Evolutionary conservation across 2,888 invertebrate species (phyloP).

Genomic region (Stramonita haemastoma): DNA sequence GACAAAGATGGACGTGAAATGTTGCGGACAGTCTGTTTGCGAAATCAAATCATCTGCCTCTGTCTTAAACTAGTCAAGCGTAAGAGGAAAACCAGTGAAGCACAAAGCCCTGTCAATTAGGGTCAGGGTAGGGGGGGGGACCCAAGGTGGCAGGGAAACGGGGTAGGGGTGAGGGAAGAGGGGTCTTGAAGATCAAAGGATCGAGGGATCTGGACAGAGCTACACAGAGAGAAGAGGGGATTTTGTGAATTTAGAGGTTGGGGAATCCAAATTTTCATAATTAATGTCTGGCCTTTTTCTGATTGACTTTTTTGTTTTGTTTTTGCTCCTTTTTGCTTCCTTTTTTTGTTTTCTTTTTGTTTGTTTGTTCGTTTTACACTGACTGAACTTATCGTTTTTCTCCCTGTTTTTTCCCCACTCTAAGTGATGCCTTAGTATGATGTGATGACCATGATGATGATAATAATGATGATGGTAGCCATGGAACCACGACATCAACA

Average conservation of each 20-base stretch:
- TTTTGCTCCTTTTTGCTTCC: background rate
- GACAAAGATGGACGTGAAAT: constrained; percentile 29
- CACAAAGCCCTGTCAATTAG: constrained; percentile 34
- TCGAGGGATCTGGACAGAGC: background rate
- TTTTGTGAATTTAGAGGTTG: background rate
- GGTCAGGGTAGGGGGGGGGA: constrained; percentile 3
- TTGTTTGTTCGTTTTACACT: background rate
- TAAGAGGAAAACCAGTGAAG: constrained; percentile 22
- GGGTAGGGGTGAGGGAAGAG: background rate
- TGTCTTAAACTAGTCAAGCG: background rate
- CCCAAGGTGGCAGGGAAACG: background rate
- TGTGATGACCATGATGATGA: too few relatives aligned
- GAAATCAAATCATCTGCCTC: constrained; percentile 30
- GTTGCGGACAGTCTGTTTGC: constrained; percentile 33
- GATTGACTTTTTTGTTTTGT: background rate
- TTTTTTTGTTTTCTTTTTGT: constrained; percentile 4
- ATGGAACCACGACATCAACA: too few relatives aligned
- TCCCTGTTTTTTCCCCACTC: background rate
- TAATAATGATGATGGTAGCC: too few relatives aligned
- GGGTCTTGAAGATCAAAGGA: background rate
- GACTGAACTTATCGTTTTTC: background rate
- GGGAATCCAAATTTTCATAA: background rate
- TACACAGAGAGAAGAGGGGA: background rate
- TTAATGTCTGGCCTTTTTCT: too few relatives aligned
- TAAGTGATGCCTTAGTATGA: background rate